phyloP scores from a whole-genome alignment of 2,797 vertebrate genomes.

The Phyllotis vaccarum region DNA sequence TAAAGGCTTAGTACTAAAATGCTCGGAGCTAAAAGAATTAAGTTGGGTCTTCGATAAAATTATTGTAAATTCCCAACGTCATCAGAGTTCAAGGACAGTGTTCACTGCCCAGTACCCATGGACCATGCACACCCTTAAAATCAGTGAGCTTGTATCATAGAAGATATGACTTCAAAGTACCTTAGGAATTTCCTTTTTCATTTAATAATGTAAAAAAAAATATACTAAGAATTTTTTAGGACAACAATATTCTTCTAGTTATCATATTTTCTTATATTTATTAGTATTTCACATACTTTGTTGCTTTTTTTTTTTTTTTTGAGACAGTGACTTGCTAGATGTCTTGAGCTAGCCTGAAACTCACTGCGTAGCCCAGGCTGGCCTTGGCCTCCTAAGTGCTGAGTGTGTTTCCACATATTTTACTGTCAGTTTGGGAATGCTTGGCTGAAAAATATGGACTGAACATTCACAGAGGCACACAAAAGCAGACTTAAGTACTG shows the following conservation, averaged over 20 bases:
- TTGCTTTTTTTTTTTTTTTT: neutral
- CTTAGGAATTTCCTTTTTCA: conserved; percentile 42
- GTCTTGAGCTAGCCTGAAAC: neutral
- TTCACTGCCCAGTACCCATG: neutral
- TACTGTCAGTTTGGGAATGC: conserved; percentile 22
- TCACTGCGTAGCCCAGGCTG: neutral
- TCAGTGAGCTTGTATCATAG: neutral
- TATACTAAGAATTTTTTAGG: conserved; percentile 16
- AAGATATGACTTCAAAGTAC: conserved; percentile 37
- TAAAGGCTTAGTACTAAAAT: neutral
- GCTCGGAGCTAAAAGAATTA: neutral
- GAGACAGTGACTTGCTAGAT: neutral
- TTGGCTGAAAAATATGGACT: conserved; percentile 10
- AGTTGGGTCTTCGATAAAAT: neutral
- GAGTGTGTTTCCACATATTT: neutral
- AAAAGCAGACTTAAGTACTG: conserved; percentile 80
- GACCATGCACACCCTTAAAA: neutral
- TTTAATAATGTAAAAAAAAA: conserved; percentile 48
- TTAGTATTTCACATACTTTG: neutral
- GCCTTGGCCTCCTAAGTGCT: neutral
- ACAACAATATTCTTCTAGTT: conserved; percentile 33
- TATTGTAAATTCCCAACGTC: neutral
- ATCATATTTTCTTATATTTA: conserved; percentile 19
- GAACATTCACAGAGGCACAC: conserved; percentile 33
- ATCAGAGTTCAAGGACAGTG: neutral